phyloP scores from a whole-genome alignment of 2,113 vertebrate genomes.

The Butorides virescens region DNA sequence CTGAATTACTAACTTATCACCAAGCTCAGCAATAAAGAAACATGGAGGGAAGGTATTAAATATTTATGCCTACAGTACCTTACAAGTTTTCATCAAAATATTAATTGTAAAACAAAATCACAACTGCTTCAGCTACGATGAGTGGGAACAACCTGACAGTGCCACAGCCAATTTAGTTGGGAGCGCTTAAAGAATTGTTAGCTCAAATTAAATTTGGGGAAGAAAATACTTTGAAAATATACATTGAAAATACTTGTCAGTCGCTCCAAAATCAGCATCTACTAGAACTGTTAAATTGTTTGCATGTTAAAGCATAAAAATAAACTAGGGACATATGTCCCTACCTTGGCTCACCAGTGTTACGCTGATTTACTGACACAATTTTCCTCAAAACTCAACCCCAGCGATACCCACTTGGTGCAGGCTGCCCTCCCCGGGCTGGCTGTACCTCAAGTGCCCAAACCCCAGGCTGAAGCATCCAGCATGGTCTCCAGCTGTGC shows the following conservation, averaged over 20 bases:
- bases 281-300: background rate
- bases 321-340: background rate
- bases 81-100: constrained; percentile 46
- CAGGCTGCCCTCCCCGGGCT: background rate
- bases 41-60: constrained; percentile 60
- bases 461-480: rapidly evolving
- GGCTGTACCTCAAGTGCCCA: background rate
- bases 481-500: background rate
- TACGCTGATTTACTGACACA: background rate
- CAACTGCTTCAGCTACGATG: constrained; percentile 48
- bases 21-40: constrained; percentile 71
- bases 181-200: background rate
- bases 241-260: background rate
- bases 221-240: constrained; percentile 17
- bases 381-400: background rate
- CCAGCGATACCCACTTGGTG: background rate
- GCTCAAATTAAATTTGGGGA: constrained; percentile 20
- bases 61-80: constrained; percentile 67
- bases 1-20: constrained; percentile 70
- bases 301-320: background rate
- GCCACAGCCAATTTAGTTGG: background rate
- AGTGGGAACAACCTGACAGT: constrained; percentile 23
- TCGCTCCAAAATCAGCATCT: background rate
- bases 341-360: background rate
- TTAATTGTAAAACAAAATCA: constrained; percentile 64